Evolutionary conservation across 2,113 vertebrate species (phyloP).

Genomic region (Sander vitreus): DNA sequence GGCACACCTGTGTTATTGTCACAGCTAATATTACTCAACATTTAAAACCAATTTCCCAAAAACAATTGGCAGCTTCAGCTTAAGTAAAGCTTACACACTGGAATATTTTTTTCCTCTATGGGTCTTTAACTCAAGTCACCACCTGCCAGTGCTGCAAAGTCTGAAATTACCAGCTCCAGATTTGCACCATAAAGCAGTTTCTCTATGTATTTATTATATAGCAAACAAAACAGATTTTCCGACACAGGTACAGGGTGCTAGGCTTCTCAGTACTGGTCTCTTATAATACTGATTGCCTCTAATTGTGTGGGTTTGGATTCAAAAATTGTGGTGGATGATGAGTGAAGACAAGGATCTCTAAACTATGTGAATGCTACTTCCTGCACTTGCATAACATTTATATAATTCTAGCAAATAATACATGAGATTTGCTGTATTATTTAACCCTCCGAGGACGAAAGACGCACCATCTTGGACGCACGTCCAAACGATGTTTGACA

Average conservation of each 20-base stretch:
- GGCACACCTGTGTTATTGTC: neutral
- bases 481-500: too few species aligned
- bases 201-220: neutral
- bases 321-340: neutral
- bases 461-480: too few species aligned
- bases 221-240: neutral
- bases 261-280: neutral
- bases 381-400: neutral
- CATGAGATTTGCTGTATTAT: neutral
- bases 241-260: neutral
- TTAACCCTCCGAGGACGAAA: too few species aligned
- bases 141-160: neutral
- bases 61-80: neutral
- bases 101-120: neutral
- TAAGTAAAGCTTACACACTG: neutral
- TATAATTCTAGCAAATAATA: too few species aligned
- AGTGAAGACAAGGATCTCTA: neutral
- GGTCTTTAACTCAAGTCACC: neutral
- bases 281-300: neutral
- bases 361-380: neutral
- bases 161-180: neutral
- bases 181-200: neutral
- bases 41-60: neutral
- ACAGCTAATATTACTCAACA: neutral
- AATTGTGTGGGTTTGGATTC: neutral